phyloP scores from a whole-genome alignment of 2,888 invertebrate species.

The Hydroisotoma schaefferi region DNA sequence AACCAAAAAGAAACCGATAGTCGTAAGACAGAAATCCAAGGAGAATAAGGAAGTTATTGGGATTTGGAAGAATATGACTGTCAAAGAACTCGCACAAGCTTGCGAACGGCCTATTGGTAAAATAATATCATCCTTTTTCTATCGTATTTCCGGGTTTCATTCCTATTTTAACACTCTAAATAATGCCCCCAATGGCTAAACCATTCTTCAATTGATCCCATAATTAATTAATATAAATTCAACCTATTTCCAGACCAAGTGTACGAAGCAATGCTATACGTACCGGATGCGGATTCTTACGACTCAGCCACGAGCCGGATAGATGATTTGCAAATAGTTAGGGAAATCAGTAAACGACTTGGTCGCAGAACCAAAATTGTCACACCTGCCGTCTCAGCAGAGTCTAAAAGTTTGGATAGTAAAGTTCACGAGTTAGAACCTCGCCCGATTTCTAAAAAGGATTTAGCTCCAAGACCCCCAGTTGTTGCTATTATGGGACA shows the following conservation, averaged over 20 bases:
- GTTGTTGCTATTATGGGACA: slow-evolving; percentile 99
- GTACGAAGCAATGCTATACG: slow-evolving; percentile 65
- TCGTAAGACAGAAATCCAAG: no score
- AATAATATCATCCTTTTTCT: no score
- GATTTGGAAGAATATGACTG: slow-evolving; percentile 78
- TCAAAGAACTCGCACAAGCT: slow-evolving; percentile 66
- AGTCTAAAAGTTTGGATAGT: slow-evolving; percentile 50
- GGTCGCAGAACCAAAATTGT: slow-evolving; percentile 63
- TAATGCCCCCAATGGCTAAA: no score
- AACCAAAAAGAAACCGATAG: no score
- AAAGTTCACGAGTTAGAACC: slow-evolving; percentile 51
- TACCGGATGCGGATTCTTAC: slow-evolving; percentile 59
- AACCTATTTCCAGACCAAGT: slow-evolving; percentile 63
- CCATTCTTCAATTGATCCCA: no score
- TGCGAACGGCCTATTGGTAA: slow-evolving; percentile 64
- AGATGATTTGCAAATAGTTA: slow-evolving; percentile 63
- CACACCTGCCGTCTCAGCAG: slow-evolving; percentile 54
- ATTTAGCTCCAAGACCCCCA: slow-evolving; percentile 73
- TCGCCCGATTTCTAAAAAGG: slow-evolving; percentile 52
- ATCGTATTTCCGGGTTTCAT: no score
- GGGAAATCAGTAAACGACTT: slow-evolving; percentile 65
- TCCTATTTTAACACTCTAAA: no score
- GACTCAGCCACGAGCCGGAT: slow-evolving; percentile 61
- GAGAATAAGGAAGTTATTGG: slow-evolving; percentile 56
- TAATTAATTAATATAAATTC: no score